Percentiles rank a stretch among this genome's conserved stretches.
These are phyloP conservation scores for Percopsis omiscomaycus DNA, from an alignment of 2,797 vertebrate species.

Conservation along the genomic window DNA sequence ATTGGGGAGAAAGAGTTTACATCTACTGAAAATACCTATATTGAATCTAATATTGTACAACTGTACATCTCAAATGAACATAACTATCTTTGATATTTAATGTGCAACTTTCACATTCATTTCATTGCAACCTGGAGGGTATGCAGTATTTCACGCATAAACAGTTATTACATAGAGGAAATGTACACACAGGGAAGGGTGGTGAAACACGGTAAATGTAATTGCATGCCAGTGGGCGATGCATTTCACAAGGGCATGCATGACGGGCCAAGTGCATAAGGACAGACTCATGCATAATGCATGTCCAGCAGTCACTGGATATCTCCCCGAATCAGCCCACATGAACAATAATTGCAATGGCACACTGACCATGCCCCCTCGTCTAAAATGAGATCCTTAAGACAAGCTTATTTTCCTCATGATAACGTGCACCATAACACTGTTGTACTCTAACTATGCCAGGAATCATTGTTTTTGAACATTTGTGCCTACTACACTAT, in stretches of 20 bases:
- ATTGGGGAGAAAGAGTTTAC: neutral
- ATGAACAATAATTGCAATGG: constrained; percentile 88
- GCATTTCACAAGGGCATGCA: constrained; percentile 83
- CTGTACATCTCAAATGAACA: too few relatives aligned
- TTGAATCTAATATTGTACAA: too few relatives aligned
- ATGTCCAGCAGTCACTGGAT: constrained; percentile 84
- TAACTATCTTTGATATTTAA: too few relatives aligned
- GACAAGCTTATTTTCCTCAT: constrained; percentile 4
- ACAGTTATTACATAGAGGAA: constrained; percentile 24
- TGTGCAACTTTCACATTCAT: too few relatives aligned
- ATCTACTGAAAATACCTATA: too few relatives aligned
- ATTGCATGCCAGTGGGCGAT: constrained; percentile 66
- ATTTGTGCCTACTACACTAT: too few relatives aligned
- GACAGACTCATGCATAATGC: constrained; percentile 93
- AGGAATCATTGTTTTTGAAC: too few relatives aligned
- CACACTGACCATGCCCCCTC: constrained; percentile 76
- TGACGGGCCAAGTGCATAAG: constrained; percentile 92
- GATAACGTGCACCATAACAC: too few relatives aligned
- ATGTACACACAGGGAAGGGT: constrained; percentile 41
- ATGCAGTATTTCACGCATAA: constrained; percentile 11
- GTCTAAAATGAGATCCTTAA: constrained; percentile 53
- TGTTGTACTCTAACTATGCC: too few relatives aligned
- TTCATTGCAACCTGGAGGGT: neutral
- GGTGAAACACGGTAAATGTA: constrained; percentile 61
- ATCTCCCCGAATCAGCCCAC: constrained; percentile 80